These are phyloP conservation scores for Peromyscus nudipes DNA, from an alignment of 2,797 vertebrate species.

Conservation along the genomic window DNA sequence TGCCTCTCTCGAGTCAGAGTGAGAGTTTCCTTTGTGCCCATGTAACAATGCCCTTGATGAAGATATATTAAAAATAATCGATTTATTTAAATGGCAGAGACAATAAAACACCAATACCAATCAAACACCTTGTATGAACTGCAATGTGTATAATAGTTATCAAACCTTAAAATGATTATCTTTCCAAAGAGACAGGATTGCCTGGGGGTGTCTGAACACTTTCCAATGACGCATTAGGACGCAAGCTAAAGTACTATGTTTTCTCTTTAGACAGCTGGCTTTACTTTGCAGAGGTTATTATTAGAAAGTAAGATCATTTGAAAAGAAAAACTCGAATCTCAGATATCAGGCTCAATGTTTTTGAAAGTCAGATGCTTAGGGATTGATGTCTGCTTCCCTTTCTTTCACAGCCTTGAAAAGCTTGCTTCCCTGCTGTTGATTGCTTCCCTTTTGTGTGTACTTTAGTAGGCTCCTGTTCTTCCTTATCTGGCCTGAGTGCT, in stretches of 20 bases:
- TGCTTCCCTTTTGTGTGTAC: constrained; percentile 23
- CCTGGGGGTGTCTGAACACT: constrained; percentile 2
- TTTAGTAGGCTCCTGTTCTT: not conserved
- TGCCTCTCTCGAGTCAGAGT: not conserved
- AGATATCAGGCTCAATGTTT: constrained; percentile 41
- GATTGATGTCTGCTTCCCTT: not conserved
- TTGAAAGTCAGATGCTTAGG: constrained; percentile 31
- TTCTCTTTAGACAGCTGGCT: not conserved
- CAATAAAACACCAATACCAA: not conserved
- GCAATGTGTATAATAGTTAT: not conserved
- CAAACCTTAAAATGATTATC: constrained; percentile 59
- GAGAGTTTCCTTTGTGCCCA: not conserved
- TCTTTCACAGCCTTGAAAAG: not conserved
- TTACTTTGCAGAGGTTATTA: constrained; percentile 53
- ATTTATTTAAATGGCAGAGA: constrained; percentile 37
- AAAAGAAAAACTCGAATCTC: constrained; percentile 55
- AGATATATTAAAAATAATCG: not conserved
- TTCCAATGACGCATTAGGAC: constrained; percentile 42
- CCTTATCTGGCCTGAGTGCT: constrained; percentile 34
- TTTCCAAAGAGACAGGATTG: not conserved
- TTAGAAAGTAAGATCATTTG: constrained; percentile 47
- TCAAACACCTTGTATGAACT: constrained; percentile 40
- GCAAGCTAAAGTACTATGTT: constrained; percentile 44
- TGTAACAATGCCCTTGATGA: constrained; percentile 8
- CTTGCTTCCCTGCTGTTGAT: not conserved